Conservation (phyloP, 2,888 invertebrate genomes). For the Nudaria mundana region DNA sequence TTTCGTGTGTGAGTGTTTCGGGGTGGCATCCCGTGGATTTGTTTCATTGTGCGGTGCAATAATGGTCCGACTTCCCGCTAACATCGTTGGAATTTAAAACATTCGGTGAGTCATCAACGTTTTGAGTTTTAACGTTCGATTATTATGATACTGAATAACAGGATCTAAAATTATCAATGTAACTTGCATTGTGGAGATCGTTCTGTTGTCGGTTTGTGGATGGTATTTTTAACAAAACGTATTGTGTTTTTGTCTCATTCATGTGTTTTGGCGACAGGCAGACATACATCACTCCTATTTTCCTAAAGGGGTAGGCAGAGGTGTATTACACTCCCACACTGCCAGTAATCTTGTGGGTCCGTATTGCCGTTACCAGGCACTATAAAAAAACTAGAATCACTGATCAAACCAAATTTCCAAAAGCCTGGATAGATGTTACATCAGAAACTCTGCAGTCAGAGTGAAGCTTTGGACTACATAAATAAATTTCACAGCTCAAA, state of each 20-base stretch:
- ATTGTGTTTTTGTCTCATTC: slow-evolving; percentile 39
- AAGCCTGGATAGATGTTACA: too few relatives aligned
- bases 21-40: slow-evolving; percentile 69
- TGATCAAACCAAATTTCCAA: too few relatives aligned
- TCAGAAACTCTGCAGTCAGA: too few relatives aligned
- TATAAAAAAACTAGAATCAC: too few relatives aligned
- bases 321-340: too few relatives aligned
- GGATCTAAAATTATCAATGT: slow-evolving; percentile 36
- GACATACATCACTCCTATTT: slow-evolving; percentile 18
- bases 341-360: too few relatives aligned
- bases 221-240: slow-evolving; percentile 45
- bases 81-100: slow-evolving; percentile 76
- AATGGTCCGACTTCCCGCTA: slow-evolving; percentile 73
- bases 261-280: slow-evolving; percentile 33
- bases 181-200: slow-evolving; percentile 32
- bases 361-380: too few relatives aligned
- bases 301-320: too few relatives aligned
- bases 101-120: slow-evolving; percentile 76
- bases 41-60: slow-evolving; percentile 64
- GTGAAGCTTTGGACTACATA: too few relatives aligned
- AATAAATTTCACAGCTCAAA: too few relatives aligned
- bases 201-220: slow-evolving; percentile 34
- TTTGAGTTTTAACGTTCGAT: slow-evolving; percentile 46
- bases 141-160: slow-evolving; percentile 15
- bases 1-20: slow-evolving; percentile 59